Evolutionary conservation across 1,140 invertebrate species (phyloP), one percentile per base, ranked within the genome.

Genomic region (Drosophila orosa): DNA sequence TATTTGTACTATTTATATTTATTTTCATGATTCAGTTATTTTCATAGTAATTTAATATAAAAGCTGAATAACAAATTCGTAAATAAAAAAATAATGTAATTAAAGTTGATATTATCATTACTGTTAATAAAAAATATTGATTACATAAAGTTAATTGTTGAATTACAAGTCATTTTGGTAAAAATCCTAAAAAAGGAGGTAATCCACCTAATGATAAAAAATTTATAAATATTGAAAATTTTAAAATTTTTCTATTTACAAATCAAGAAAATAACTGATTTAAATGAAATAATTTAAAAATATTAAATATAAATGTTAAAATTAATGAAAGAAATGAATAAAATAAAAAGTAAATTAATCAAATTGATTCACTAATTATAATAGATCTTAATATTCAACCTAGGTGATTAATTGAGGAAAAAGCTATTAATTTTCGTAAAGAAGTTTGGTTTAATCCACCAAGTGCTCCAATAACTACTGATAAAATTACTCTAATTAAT

Each of bases 331-430:
- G 77, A 80, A 93, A 85, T 35, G 74, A 83, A 90, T 93, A 93
- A 74, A 93, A 83, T 56, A 90, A 8, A 45, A 45, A 47, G 79
- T 93, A 93, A 69, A 89, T 65, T 24, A 92, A 39, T 92, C 92
- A 93, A 80, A 92, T 66, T 73, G 76, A 91, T 82, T 92, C 78
- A 29, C 74, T 92, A 80, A 91, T 86, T 82, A 90, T 66, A 78
- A 92, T 76, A 33, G 69, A 56, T 57, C 72, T 69, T 60, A 93
- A 55, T 92, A 94, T 92, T 93, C 93, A 93, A 15, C 91, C 91
- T 90, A 93, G 91, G 79, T 94, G 93, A 78, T 93, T 93, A 92
- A 93, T 93, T 5, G 93, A 93, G 35, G 93, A 94, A 85, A 92
- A 93, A 52, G 92, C 74, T 92, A 93, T 80, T 77, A 93, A 78